Evolutionary conservation across 1,140 invertebrate genomes (phyloP).

Genomic region (Aphelenchoides besseyi): DNA sequence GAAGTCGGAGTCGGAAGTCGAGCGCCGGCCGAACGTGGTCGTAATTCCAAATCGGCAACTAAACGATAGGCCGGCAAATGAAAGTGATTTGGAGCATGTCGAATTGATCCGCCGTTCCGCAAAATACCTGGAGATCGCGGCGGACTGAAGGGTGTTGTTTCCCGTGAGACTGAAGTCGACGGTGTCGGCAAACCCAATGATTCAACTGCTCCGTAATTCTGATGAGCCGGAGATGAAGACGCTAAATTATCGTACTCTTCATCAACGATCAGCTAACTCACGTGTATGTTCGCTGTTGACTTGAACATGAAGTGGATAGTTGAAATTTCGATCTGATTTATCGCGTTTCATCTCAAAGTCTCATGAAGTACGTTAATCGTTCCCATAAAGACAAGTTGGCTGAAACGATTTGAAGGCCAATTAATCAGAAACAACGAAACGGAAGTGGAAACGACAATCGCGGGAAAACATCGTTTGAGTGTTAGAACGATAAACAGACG

Average conservation of each 20-base stretch:
- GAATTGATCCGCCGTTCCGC: not conserved
- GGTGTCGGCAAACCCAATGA: not conserved
- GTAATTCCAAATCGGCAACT: not conserved
- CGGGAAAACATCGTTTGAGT: too few relatives aligned
- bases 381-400: too few relatives aligned
- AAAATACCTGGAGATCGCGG: not conserved
- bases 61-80: slow-evolving; percentile 2
- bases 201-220: not conserved
- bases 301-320: not conserved
- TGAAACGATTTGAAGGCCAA: too few relatives aligned
- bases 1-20: not conserved
- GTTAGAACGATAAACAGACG: too few relatives aligned
- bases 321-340: not conserved
- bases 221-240: not conserved
- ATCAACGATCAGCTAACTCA: not conserved
- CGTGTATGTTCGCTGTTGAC: not conserved
- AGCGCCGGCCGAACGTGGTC: slow-evolving; percentile 3
- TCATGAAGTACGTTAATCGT: too few relatives aligned
- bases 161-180: not conserved
- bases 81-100: not conserved
- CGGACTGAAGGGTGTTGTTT: not conserved
- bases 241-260: too few relatives aligned
- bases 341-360: not conserved
- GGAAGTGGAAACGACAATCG: not conserved
- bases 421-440: not conserved